These are phyloP conservation scores for Poecilia picta DNA, from an alignment of 2,797 vertebrate species.

Conservation along the genomic window DNA sequence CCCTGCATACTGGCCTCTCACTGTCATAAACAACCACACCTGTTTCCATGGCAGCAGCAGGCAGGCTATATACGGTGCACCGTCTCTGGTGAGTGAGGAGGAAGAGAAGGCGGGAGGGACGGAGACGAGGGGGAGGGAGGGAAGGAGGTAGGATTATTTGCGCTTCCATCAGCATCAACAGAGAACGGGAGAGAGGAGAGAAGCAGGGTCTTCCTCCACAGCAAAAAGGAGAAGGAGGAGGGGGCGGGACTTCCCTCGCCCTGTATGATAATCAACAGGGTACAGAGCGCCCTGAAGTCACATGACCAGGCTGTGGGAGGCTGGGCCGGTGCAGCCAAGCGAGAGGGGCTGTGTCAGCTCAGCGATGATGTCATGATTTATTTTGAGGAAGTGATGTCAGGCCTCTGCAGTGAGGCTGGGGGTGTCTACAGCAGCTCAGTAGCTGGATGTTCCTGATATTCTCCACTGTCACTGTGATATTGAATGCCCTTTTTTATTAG, in stretches of 20 bases:
- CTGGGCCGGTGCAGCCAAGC: constrained; percentile 61
- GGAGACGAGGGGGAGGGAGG: constrained; percentile 48
- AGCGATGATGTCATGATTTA: constrained; percentile 85
- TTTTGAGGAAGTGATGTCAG: constrained; percentile 85
- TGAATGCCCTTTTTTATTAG: neutral
- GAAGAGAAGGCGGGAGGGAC: constrained; percentile 56
- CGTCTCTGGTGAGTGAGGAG: constrained; percentile 77
- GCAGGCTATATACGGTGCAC: constrained; percentile 75
- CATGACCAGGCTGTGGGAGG: constrained; percentile 55
- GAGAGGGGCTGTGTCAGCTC: constrained; percentile 69
- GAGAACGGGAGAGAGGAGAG: constrained; percentile 52
- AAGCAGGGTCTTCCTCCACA: constrained; percentile 69
- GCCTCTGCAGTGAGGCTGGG: constrained; percentile 75
- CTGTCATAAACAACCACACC: constrained; percentile 85
- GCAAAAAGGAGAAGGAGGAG: constrained; percentile 47
- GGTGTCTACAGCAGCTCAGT: constrained; percentile 43
- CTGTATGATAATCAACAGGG: constrained; percentile 66
- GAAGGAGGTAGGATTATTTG: constrained; percentile 67
- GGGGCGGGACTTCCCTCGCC: constrained; percentile 59
- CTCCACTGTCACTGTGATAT: constrained; percentile 11
- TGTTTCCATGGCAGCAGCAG: constrained; percentile 85
- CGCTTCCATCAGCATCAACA: constrained; percentile 74
- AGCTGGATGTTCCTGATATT: constrained; percentile 31
- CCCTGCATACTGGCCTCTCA: constrained; percentile 73
- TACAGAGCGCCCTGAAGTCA: constrained; percentile 61